phyloP scores from a whole-genome alignment of 2,797 vertebrate species.

The Myiothlypis coronata region DNA sequence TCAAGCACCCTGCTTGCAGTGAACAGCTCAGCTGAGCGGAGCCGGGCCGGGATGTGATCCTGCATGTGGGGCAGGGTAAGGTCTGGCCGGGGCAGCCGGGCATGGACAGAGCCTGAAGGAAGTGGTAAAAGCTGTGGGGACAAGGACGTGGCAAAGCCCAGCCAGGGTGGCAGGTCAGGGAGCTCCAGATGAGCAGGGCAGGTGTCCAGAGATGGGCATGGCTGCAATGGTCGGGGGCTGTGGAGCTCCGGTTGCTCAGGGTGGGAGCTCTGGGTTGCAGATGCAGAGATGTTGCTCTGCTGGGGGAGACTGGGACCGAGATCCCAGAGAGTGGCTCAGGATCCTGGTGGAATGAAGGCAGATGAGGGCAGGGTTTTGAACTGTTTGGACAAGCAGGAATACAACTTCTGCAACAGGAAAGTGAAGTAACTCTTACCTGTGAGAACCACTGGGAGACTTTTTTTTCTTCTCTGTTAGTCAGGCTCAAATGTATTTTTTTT shows the following conservation, averaged over 20 bases:
- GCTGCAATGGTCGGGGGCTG: accelerated
- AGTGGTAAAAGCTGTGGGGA: background rate
- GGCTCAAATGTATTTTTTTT: background rate
- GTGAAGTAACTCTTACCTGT: background rate
- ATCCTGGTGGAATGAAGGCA: background rate
- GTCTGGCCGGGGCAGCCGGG: accelerated
- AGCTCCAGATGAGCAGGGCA: background rate
- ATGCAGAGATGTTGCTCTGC: accelerated
- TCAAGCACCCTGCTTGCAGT: background rate
- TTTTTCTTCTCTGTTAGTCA: background rate
- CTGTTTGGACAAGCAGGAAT: background rate
- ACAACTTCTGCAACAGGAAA: background rate
- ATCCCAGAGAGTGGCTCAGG: accelerated
- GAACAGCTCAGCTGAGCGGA: background rate
- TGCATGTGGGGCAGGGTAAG: too few species aligned
- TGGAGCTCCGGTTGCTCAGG: background rate
- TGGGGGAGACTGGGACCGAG: background rate
- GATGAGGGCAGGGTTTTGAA: background rate
- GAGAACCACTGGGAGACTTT: background rate
- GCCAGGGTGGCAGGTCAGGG: accelerated
- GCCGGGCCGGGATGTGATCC: too few species aligned
- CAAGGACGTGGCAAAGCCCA: too few species aligned
- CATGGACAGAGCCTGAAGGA: accelerated
- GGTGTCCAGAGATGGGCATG: background rate
- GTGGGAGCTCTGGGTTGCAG: background rate